Conservation (phyloP, 2,888 invertebrate species). For the Chrysopilus asiliformis region DNA sequence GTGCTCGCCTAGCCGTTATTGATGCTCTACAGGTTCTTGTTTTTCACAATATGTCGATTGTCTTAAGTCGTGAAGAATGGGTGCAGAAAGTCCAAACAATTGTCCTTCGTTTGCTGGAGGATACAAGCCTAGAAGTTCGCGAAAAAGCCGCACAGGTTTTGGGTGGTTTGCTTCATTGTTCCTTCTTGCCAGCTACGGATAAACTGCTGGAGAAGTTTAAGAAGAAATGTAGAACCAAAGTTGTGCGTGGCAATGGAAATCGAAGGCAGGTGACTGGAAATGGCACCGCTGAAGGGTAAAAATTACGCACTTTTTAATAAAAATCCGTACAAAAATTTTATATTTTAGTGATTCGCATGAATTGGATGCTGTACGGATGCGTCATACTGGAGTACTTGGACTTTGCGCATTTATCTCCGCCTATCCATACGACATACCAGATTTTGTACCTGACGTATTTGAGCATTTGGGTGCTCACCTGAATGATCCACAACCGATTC, state of each 20-base stretch:
- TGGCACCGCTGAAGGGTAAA: slow-evolving; percentile 14
- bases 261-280: slow-evolving; percentile 8
- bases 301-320: not conserved
- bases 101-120: slow-evolving; percentile 53
- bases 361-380: slow-evolving; percentile 35
- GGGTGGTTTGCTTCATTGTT: slow-evolving; percentile 76
- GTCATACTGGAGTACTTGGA: slow-evolving; percentile 78
- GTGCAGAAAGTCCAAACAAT: slow-evolving; percentile 46
- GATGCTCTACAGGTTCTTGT: slow-evolving; percentile 57
- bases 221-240: slow-evolving; percentile 18
- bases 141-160: slow-evolving; percentile 68
- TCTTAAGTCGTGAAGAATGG: slow-evolving; percentile 39
- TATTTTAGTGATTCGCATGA: not conserved
- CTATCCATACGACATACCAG: slow-evolving; percentile 75
- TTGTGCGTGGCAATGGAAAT: slow-evolving; percentile 10
- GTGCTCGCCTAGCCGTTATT: slow-evolving; percentile 49
- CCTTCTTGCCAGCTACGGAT: slow-evolving; percentile 16
- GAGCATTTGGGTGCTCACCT: slow-evolving; percentile 66
- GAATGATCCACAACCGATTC: slow-evolving; percentile 79
- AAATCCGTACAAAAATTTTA: not conserved
- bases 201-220: slow-evolving; percentile 17
- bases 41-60: slow-evolving; percentile 56
- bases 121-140: slow-evolving; percentile 65
- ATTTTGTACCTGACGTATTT: slow-evolving; percentile 63
- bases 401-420: slow-evolving; percentile 78